Evolutionary conservation across 2,888 invertebrate species (phyloP).

Genomic region (Gymnosoma rotundatum): DNA sequence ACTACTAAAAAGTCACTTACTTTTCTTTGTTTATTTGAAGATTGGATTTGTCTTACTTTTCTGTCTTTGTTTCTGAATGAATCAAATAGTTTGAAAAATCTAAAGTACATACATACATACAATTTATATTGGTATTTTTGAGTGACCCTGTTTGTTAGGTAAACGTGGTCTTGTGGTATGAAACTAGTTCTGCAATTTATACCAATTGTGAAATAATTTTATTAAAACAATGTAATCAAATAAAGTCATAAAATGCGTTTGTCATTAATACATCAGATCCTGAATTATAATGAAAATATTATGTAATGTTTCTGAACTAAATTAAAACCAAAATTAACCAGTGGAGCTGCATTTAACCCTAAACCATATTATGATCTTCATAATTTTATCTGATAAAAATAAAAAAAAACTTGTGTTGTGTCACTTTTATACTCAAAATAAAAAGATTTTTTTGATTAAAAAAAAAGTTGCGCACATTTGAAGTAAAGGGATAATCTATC

Average conservation of each 20-base stretch:
- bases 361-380: too few relatives aligned
- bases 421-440: too few relatives aligned
- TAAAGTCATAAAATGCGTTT: constrained; percentile 13
- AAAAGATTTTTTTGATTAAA: too few relatives aligned
- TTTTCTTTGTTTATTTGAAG: constrained; percentile 53
- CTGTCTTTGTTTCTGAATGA: constrained; percentile 1
- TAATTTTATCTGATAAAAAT: too few relatives aligned
- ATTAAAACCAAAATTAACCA: not conserved
- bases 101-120: constrained; percentile 55
- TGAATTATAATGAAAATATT: not conserved
- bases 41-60: constrained; percentile 50
- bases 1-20: constrained; percentile 66
- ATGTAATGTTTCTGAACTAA: too few relatives aligned
- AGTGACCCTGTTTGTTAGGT: constrained; percentile 52
- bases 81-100: constrained; percentile 56
- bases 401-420: too few relatives aligned
- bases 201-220: constrained; percentile 57
- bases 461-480: too few relatives aligned
- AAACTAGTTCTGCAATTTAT: constrained; percentile 67
- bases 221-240: constrained; percentile 23
- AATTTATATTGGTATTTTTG: constrained; percentile 47
- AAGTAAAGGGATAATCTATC: too few relatives aligned
- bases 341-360: not conserved
- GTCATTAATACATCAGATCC: not conserved
- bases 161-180: constrained; percentile 58